phyloP scores from a whole-genome alignment of 2,888 invertebrate species.

The Sympetrum striolatum region DNA sequence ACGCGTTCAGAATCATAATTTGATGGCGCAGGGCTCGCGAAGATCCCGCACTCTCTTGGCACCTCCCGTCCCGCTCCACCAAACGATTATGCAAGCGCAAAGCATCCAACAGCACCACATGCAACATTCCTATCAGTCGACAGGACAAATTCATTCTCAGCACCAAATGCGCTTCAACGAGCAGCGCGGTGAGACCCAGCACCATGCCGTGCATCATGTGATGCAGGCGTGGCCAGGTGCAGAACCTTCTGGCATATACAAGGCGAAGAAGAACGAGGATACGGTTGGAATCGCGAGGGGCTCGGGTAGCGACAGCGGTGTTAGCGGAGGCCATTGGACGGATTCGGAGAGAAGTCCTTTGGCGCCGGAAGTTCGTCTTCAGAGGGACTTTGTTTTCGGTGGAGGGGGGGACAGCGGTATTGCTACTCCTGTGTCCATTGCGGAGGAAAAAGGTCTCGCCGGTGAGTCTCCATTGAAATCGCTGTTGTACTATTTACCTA shows the following conservation, averaged over 20 bases:
- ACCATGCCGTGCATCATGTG: neutral
- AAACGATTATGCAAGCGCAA: neutral
- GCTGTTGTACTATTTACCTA: too few species aligned
- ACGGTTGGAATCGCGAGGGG: slow-evolving; percentile 36
- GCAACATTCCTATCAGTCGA: slow-evolving; percentile 51
- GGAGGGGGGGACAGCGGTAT: slow-evolving; percentile 48
- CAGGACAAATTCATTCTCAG: slow-evolving; percentile 49
- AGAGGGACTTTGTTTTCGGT: slow-evolving; percentile 45
- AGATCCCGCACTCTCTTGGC: slow-evolving; percentile 5
- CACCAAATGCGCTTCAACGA: slow-evolving; percentile 26
- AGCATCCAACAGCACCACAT: slow-evolving; percentile 54
- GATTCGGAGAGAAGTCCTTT: slow-evolving; percentile 50
- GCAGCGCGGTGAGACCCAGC: neutral
- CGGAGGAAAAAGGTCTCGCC: slow-evolving; percentile 29
- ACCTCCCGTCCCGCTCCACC: neutral
- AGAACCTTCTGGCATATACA: slow-evolving; percentile 1
- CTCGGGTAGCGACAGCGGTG: slow-evolving; percentile 50
- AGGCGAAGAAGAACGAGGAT: slow-evolving; percentile 20
- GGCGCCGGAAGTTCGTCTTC: slow-evolving; percentile 47
- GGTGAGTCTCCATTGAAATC: neutral
- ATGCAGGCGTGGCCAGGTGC: slow-evolving; percentile 38
- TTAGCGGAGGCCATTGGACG: slow-evolving; percentile 51
- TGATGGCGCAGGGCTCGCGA: neutral
- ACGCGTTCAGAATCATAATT: slow-evolving; percentile 22
- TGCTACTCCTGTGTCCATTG: slow-evolving; percentile 48